These are phyloP conservation scores for Sakesphorus luctuosus DNA, from an alignment of 2,113 vertebrate species.

Conservation along the genomic window DNA sequence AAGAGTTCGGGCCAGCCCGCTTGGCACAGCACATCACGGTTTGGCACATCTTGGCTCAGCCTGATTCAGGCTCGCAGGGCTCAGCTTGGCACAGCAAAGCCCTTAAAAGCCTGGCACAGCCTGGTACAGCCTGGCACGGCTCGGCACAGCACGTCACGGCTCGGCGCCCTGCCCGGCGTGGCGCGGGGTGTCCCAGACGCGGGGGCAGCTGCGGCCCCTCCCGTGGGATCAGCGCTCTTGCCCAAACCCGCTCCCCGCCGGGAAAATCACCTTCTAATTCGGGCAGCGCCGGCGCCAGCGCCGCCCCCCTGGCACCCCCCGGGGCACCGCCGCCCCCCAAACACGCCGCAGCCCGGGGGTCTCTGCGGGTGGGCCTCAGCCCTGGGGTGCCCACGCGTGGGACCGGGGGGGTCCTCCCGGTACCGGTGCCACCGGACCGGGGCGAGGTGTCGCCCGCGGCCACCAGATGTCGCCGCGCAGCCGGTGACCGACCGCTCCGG, in stretches of 20 bases:
- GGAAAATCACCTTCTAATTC: constrained; percentile 74
- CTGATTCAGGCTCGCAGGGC: accelerated
- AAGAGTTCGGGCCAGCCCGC: background rate
- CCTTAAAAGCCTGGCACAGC: accelerated
- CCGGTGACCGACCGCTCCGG: background rate
- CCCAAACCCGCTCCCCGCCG: constrained; percentile 62
- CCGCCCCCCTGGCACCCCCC: background rate
- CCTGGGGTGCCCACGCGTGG: background rate
- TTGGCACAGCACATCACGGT: accelerated
- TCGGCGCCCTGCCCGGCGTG: background rate
- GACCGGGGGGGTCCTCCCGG: background rate
- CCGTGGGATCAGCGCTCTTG: background rate
- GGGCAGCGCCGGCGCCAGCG: constrained; percentile 29
- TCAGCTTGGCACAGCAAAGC: background rate
- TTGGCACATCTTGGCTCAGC: accelerated
- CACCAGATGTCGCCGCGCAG: constrained; percentile 19
- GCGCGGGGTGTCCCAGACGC: background rate
- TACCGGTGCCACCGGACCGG: background rate
- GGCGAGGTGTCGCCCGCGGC: background rate
- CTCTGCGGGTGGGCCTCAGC: too few relatives aligned
- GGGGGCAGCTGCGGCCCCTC: background rate
- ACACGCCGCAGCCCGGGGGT: background rate
- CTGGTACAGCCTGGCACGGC: background rate
- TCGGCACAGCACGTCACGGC: background rate
- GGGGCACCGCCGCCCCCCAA: background rate